Evolutionary conservation across 1,140 invertebrate genomes (phyloP).

Genomic region (Sitophilus oryzae): DNA sequence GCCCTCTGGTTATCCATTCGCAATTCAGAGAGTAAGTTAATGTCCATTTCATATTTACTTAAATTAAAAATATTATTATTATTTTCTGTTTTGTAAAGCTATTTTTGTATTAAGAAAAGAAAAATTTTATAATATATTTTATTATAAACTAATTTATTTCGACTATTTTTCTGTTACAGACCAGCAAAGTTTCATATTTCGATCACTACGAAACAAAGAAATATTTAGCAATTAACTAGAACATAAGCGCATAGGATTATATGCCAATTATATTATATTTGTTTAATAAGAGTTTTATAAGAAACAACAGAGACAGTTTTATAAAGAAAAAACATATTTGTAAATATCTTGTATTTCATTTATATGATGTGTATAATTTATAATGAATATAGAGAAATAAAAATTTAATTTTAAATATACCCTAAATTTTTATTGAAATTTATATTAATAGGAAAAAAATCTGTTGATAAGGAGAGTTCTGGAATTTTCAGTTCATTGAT

Average conservation of each 20-base stretch:
- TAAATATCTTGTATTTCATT: too few relatives aligned
- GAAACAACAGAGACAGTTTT: too few relatives aligned
- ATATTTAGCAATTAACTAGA: slow-evolving; percentile 13
- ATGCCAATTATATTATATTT: too few relatives aligned
- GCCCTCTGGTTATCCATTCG: slow-evolving; percentile 23
- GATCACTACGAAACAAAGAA: slow-evolving; percentile 20
- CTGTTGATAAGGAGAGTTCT: too few relatives aligned
- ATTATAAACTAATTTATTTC: background rate
- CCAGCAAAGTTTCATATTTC: slow-evolving; percentile 20
- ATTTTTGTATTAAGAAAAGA: background rate
- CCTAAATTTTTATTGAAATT: background rate
- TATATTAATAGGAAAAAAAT: too few relatives aligned
- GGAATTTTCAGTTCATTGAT: too few relatives aligned
- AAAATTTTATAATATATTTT: background rate
- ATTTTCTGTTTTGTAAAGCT: background rate
- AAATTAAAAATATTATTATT: background rate
- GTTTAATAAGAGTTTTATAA: too few relatives aligned
- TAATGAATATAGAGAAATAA: background rate
- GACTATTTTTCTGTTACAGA: slow-evolving; percentile 13
- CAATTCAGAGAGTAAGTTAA: slow-evolving; percentile 25
- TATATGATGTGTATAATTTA: too few relatives aligned
- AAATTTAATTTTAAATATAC: background rate
- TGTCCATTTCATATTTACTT: background rate
- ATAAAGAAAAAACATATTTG: too few relatives aligned
- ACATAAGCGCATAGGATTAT: background rate